Evolutionary conservation across 2,113 vertebrate genomes (phyloP).

Genomic region (Regulus satrapa): DNA sequence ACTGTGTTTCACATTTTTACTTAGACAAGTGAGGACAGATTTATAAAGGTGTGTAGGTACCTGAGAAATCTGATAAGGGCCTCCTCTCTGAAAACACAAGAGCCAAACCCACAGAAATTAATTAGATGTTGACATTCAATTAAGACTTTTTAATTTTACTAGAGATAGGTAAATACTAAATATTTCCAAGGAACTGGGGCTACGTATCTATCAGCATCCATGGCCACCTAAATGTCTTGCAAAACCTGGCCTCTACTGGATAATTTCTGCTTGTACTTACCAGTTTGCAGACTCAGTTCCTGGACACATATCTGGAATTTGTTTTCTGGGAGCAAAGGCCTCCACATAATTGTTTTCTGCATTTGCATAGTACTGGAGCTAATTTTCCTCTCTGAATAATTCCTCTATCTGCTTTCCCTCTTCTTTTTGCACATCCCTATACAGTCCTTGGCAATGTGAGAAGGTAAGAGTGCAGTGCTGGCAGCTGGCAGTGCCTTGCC

Average conservation of each 20-base stretch:
- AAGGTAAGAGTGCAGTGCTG: background rate
- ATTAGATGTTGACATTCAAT: background rate
- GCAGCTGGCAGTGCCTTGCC: background rate
- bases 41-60: background rate
- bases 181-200: background rate
- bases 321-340: background rate
- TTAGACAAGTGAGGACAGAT: background rate
- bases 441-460: fast-evolving
- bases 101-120: background rate
- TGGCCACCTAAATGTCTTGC: background rate
- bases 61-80: background rate
- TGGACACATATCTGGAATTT: background rate
- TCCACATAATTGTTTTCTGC: background rate
- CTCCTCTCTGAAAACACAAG: background rate
- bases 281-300: background rate
- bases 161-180: background rate
- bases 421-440: background rate
- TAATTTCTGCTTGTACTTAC: background rate
- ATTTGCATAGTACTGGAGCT: background rate
- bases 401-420: background rate
- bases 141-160: background rate
- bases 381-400: background rate
- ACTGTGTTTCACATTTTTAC: background rate
- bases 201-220: background rate
- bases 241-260: background rate